Evolutionary conservation across 2,888 invertebrate species (phyloP), one percentile per base, ranked within the genome.

Genomic region (Agrochola circellaris): DNA sequence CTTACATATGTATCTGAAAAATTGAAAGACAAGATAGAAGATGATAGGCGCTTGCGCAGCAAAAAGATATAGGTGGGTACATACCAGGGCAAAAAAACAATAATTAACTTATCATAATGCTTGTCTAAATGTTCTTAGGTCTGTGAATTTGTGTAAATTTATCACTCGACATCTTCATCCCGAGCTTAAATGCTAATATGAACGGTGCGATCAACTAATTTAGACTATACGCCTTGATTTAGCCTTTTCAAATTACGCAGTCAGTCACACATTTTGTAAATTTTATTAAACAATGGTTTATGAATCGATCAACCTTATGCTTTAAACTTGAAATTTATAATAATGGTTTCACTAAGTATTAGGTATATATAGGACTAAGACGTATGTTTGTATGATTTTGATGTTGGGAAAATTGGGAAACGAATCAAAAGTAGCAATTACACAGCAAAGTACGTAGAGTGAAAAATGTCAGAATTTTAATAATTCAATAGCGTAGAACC

Each of bases 161-260:
- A 94, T 92, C 91, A 81, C 90, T 85, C 65, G 90, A 93, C 92
- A 92, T 92, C 91, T 93, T 89, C 90, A 93, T 93, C 87, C 89
- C 88, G 89, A 89, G 90, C 90, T 87, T 91, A 90, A 89, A 91
- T 91, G 91, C 87, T 92, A 92, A 92, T 90, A 89, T 89, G 89
- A 90, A 89, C 77, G 85, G 72, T 85, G 89, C 87, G 90, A 91
- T 90, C 89, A 89, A 89, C 88, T 91, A 74, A 87, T 84, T 84
- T 81, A 78, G 81, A 66, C 71, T 66, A 73, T 68, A 87, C 15
- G 26, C 61, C 71, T 80, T 75, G 77, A 79, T 79, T 75, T 70
- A 60, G 61, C 51, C 15, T 2, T 58, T 71, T 11, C 17, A n/a
- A 58, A 73, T n/a, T n/a, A 15, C 71, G 9, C 72, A 34, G 30